Base-by-base conservation (phyloP, 2,113 vertebrate genomes). In the Otus sunia region DNA sequence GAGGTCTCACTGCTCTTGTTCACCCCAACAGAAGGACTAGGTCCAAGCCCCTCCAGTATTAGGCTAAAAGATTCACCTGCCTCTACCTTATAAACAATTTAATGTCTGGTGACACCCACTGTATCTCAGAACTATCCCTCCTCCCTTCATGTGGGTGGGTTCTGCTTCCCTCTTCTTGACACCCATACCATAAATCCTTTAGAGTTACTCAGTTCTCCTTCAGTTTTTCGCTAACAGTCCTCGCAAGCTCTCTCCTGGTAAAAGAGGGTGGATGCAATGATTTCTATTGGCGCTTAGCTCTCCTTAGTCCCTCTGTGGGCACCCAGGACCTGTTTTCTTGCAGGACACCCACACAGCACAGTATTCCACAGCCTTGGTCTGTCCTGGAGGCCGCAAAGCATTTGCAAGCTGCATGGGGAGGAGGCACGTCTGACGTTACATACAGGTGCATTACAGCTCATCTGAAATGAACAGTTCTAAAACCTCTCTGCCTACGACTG, bases 341-440 rank as follows among this genome's bases (percentile, higher is more conserved):
- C 39, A 60, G 68, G 52, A 75, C 13, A n/a, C 52, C 55, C 69
- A 15, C 14, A 64, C 23, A 53, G 60, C 41, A 64, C 36, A 67
- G 8, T 37, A 20, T 50, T n/a, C 14, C 20, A 87, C 22, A 74
- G 56, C 39, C 13, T 43, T 2, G 3, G 10, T 60, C 59, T 64
- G 20, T 49, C 32, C 47, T 2, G 5, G 16, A 64, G 36, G 25
- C 6, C 30, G 34, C 67, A 83, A 39, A 79, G 45, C 2, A 0
- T 36, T 43, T 60, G 25, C 14, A 6, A 0, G 1, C 12, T 39
- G 32, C 20, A 7, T 9, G 29, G 67, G 64, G 47, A 75, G 56
- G 47, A 37, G 36, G 18, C 39, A 32, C 2, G 3, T 25, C 34
- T 2, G 0, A 59, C 2, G 22, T 50, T n/a, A 49, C 1, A 4